A percentile compares a stretch with the other conserved stretches of the same genome.
Evolutionary conservation across 2,113 vertebrate genomes (phyloP).

Genomic region (Xerus inauris): DNA sequence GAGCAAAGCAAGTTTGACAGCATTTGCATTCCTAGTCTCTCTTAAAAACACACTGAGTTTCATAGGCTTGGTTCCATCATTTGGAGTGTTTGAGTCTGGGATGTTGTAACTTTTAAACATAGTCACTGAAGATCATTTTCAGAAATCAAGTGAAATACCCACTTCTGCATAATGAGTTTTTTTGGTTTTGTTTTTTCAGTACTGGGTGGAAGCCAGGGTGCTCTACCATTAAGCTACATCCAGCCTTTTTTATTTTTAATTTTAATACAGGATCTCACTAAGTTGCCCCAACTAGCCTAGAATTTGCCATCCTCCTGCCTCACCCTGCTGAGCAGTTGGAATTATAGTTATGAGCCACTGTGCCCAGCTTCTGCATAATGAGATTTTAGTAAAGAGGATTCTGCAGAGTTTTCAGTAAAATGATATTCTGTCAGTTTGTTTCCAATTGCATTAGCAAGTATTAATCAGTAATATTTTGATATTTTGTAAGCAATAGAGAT

Average conservation of each 20-base stretch:
- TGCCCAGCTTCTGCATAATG: not conserved
- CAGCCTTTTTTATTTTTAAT: no score
- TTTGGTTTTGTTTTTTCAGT: no score
- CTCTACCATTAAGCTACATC: no score
- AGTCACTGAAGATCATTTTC: not conserved
- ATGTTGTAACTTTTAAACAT: not conserved
- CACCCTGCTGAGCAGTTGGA: no score
- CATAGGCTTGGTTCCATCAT: not conserved
- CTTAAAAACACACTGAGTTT: constrained; percentile 16
- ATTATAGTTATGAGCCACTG: no score
- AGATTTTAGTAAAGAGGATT: constrained; percentile 15
- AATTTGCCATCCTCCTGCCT: no score
- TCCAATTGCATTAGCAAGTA: not conserved
- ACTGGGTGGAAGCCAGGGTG: no score
- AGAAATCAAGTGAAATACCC: not conserved
- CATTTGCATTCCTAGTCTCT: constrained; percentile 9
- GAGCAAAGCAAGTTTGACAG: constrained; percentile 33
- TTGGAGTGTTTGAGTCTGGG: not conserved
- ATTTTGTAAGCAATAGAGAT: not conserved
- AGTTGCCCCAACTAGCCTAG: no score
- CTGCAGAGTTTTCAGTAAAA: not conserved
- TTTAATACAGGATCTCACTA: no score
- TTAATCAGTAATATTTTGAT: not conserved
- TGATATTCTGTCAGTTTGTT: not conserved
- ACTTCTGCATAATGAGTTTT: not conserved